phyloP scores from a whole-genome alignment of 2,113 vertebrate species.

The Pteruthius melanotis region DNA sequence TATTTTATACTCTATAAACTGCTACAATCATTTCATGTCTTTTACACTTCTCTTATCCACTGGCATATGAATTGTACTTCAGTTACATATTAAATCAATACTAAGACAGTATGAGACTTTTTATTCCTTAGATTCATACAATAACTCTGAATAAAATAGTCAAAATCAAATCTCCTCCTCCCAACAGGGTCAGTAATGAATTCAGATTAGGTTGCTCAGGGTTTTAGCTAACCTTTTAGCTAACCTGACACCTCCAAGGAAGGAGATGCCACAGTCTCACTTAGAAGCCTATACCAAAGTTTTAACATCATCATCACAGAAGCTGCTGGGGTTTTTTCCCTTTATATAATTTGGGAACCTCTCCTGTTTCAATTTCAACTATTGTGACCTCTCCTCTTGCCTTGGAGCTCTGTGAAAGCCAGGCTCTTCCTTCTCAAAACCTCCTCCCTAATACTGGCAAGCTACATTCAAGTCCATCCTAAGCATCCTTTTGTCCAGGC shows the following conservation, averaged over 20 bases:
- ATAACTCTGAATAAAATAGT: neutral
- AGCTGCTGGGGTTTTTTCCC: rapidly evolving
- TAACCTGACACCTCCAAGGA: neutral
- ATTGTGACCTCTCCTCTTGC: neutral
- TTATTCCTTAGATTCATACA: neutral
- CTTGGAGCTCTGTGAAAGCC: neutral
- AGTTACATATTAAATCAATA: neutral
- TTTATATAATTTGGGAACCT: neutral
- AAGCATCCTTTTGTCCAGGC: neutral
- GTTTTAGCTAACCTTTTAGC: neutral
- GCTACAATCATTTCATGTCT: neutral
- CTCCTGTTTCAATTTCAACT: neutral
- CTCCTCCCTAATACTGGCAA: neutral
- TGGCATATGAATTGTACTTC: neutral
- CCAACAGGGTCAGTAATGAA: neutral
- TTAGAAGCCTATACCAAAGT: neutral
- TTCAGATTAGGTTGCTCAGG: neutral
- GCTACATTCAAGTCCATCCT: neutral
- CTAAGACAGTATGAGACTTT: neutral
- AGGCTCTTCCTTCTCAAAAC: neutral
- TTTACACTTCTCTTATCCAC: neutral
- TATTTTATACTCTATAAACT: neutral
- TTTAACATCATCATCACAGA: neutral
- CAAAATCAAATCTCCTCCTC: neutral
- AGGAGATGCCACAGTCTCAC: neutral